Evolutionary conservation across 2,888 invertebrate genomes (phyloP).

Genomic region (Dicroscelio sp.): DNA sequence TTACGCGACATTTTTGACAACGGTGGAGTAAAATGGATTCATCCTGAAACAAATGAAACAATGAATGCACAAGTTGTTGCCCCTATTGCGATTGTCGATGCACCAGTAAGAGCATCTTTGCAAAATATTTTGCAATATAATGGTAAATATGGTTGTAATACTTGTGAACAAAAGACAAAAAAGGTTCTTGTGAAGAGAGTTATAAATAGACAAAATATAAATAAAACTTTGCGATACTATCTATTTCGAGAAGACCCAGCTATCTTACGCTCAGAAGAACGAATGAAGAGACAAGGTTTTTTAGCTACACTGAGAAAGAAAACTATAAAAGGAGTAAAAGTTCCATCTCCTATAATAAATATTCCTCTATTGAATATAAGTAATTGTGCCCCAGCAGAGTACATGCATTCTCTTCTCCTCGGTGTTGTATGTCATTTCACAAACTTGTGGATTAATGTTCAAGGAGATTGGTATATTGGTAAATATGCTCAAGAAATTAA

Average conservation of each 20-base stretch:
- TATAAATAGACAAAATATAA: too few species aligned
- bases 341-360: slow-evolving; percentile 3
- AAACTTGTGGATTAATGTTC: background rate
- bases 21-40: slow-evolving; percentile 45
- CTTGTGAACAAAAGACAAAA: slow-evolving; percentile 27
- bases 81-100: slow-evolving; percentile 31
- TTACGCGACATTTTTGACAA: background rate
- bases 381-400: background rate
- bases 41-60: background rate
- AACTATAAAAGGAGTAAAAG: slow-evolving; percentile 35
- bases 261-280: background rate
- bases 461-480: slow-evolving; percentile 4
- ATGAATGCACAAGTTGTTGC: slow-evolving; percentile 32
- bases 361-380: slow-evolving; percentile 10
- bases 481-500: background rate
- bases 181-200: too few species aligned
- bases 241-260: background rate
- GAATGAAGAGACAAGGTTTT: background rate
- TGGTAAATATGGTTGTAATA: slow-evolving; percentile 42
- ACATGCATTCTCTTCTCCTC: slow-evolving; percentile 43
- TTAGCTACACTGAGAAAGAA: background rate
- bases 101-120: slow-evolving; percentile 39
- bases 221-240: background rate
- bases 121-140: slow-evolving; percentile 43
- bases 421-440: slow-evolving; percentile 19